A percentile compares a stretch with the other conserved stretches of the same genome.
Conservation (phyloP, 1,140 invertebrate species). For the Lepidurus arcticus region DNA sequence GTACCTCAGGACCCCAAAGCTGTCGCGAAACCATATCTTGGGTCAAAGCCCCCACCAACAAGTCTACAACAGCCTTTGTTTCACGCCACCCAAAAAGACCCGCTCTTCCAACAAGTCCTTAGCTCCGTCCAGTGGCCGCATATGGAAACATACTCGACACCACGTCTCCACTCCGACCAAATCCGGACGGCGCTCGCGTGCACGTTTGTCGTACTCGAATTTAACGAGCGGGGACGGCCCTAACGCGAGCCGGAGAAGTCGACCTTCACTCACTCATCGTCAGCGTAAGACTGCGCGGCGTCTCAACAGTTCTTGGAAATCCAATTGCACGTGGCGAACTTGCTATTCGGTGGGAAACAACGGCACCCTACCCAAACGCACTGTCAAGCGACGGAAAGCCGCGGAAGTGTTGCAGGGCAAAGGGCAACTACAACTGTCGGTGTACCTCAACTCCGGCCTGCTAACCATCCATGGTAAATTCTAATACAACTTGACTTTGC, state of each 20-base stretch:
- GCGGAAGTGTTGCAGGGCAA: conserved; percentile 31
- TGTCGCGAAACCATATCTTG: not conserved
- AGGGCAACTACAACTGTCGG: conserved; percentile 33
- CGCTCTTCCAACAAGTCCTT: not conserved
- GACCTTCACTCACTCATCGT: not conserved
- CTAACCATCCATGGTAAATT: conserved; percentile 33
- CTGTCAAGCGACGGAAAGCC: conserved; percentile 27
- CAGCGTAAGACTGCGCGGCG: not conserved
- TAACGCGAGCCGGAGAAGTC: not conserved
- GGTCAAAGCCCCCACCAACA: not conserved
- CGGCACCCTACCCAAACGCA: not conserved
- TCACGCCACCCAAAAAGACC: not conserved
- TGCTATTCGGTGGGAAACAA: not conserved
- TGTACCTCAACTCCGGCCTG: conserved; percentile 35
- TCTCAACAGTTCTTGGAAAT: conserved; percentile 8
- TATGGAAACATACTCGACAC: conserved; percentile 29
- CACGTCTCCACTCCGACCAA: conserved; percentile 31
- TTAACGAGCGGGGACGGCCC: not conserved
- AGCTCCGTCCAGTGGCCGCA: conserved; percentile 27
- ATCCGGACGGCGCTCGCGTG: conserved; percentile 12
- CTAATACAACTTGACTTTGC: no score
- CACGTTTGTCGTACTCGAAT: not conserved
- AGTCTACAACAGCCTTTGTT: not conserved
- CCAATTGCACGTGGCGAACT: conserved; percentile 7
- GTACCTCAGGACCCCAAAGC: not conserved